Conservation (phyloP, 2,113 vertebrate genomes). For the Campylorhamphus procurvoides region DNA sequence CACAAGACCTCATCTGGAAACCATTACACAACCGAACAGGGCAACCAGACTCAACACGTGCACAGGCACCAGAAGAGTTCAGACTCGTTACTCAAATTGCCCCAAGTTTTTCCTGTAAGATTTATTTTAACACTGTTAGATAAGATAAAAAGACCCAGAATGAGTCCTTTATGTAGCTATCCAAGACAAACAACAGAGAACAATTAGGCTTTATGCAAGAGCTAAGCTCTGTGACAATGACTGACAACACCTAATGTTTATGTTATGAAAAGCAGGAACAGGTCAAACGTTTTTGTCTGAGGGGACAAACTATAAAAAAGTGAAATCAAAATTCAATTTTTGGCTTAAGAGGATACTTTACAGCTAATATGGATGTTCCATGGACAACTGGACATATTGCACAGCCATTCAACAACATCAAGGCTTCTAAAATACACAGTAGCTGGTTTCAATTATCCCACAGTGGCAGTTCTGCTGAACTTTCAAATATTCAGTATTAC, state of each 20-base stretch:
- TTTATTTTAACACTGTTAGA: slow-evolving; percentile 45
- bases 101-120: slow-evolving; percentile 7
- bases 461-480: not conserved
- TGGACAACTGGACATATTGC: fast-evolving
- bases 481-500: not conserved
- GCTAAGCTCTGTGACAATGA: not conserved
- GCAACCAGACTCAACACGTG: not conserved
- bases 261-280: not conserved
- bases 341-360: not conserved
- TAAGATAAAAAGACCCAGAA: slow-evolving; percentile 8
- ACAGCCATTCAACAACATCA: not conserved
- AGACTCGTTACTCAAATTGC: not conserved
- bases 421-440: not conserved
- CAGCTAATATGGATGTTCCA: not conserved
- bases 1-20: slow-evolving; percentile 48
- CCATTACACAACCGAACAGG: not conserved
- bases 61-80: slow-evolving; percentile 10
- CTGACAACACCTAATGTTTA: not conserved
- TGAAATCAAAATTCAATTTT: not conserved
- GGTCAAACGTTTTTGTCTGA: not conserved
- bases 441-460: not conserved
- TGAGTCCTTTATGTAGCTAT: not conserved
- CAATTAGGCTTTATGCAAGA: not conserved
- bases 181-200: slow-evolving; percentile 24
- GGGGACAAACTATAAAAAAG: not conserved